Base-by-base conservation (phyloP, 2,113 vertebrate genomes). In the Leptobrachium ailaonicum region DNA sequence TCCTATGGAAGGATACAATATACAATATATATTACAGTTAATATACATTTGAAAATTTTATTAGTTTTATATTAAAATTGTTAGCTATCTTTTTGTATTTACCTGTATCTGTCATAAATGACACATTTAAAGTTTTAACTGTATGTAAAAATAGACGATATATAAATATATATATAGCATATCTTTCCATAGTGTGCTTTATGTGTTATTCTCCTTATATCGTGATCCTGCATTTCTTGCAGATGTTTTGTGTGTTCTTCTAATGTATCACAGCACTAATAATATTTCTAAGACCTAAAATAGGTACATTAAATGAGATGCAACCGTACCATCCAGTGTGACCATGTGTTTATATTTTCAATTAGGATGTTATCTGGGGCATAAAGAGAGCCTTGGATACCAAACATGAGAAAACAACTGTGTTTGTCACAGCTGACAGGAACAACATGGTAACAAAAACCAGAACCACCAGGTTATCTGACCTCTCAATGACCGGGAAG, bases 311-410 rank as follows among this genome's bases (percentile, higher is more conserved):
- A 60, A 60, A 14, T 20, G 13, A n/a, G 14, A 5, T n/a, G 8
- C n/a, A 14, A 63, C 41, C 32, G 53, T 5, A n/a, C 7, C 41
- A 40, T 66, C 2, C 20, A 8, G 4, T 13, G 41, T 12, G 63
- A 3, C 20, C 32, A 45, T 41, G 68, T 40, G 71, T 58, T 77
- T 47, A 10, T 12, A 9, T 8, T 56, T 73, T 67, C 40, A 63
- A 71, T 79, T 63, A 64, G 44, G 32, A 56, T 64, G 70, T 79
- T 74, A 80, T 80, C 63, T 80, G 6, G 66, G 64, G 58, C 78
- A 74, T 56, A 64, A 60, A 44, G 42, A 60, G 66, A 56, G 50
- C 10, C 43, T 70, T 47, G 47, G 60, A 50, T 66, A 14, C 71
- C 43, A 42, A 20, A 64, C 41, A 50, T 75, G 53, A 1, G 43